A percentile compares a stretch with the other conserved stretches of the same genome.
phyloP scores from a whole-genome alignment of 2,797 vertebrate genomes.

The Avahi laniger region DNA sequence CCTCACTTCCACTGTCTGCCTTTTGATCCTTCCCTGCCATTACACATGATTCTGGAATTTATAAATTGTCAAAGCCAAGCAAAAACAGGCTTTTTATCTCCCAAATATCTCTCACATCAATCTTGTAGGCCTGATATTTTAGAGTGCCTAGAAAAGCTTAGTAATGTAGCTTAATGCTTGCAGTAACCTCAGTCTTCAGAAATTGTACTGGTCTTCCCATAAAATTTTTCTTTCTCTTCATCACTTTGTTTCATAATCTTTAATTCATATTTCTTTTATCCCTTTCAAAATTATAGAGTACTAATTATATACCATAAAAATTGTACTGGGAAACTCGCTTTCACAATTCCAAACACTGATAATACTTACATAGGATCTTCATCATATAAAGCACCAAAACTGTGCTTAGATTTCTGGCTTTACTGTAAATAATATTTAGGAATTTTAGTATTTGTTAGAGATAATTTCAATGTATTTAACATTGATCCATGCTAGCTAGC shows the following conservation, averaged over 20 bases:
- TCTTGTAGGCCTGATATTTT: background rate
- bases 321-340: background rate
- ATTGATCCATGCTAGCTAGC: background rate
- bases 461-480: background rate
- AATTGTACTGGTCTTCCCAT: background rate
- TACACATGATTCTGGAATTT: background rate
- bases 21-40: background rate
- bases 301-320: background rate
- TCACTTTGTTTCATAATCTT: background rate
- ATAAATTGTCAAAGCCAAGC: background rate
- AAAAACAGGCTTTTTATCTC: background rate
- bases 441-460: background rate
- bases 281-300: background rate
- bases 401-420: background rate
- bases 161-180: background rate
- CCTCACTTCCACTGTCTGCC: background rate
- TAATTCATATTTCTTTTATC: background rate
- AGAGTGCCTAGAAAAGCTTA: background rate
- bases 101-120: background rate
- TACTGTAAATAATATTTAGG: background rate
- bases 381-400: background rate
- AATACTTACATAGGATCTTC: background rate
- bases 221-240: background rate
- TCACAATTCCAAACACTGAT: background rate
- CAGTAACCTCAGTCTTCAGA: background rate